phyloP scores from a whole-genome alignment of 2,797 vertebrate genomes.

The Erethizon dorsatum region DNA sequence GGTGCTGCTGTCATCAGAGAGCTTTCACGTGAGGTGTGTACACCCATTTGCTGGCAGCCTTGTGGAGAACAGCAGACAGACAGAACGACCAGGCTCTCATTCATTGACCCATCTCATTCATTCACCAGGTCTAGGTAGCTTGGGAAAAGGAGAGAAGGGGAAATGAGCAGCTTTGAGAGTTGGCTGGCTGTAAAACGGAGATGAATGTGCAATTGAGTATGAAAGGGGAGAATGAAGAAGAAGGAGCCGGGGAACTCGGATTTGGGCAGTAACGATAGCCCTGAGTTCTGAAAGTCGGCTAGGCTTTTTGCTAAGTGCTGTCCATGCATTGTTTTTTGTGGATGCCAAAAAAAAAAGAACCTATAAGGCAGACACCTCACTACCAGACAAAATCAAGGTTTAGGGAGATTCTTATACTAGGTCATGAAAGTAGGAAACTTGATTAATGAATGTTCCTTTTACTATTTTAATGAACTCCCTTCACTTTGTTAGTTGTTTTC shows the following conservation, averaged over 20 bases:
- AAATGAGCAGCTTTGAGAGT: background rate
- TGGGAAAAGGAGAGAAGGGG: background rate
- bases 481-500: constrained; percentile 10
- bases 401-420: background rate
- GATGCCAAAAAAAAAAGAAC: too few species aligned
- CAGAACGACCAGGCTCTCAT: background rate
- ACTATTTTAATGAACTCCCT: background rate
- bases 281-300: background rate
- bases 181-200: background rate
- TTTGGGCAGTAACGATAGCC: background rate
- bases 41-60: background rate
- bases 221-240: background rate
- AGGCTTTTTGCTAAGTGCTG: background rate
- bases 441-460: background rate
- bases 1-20: background rate
- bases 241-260: background rate
- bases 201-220: background rate
- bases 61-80: background rate
- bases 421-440: background rate
- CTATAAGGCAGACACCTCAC: too few species aligned
- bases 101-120: background rate
- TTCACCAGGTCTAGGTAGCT: background rate
- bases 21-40: background rate
- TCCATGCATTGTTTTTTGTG: background rate
- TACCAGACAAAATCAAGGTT: background rate